A percentile compares a stretch with the other conserved stretches of the same genome.
These are phyloP conservation scores for Pseudococcus jackbeardsleyi DNA, from an alignment of 2,888 invertebrate genomes.

Conservation along the genomic window DNA sequence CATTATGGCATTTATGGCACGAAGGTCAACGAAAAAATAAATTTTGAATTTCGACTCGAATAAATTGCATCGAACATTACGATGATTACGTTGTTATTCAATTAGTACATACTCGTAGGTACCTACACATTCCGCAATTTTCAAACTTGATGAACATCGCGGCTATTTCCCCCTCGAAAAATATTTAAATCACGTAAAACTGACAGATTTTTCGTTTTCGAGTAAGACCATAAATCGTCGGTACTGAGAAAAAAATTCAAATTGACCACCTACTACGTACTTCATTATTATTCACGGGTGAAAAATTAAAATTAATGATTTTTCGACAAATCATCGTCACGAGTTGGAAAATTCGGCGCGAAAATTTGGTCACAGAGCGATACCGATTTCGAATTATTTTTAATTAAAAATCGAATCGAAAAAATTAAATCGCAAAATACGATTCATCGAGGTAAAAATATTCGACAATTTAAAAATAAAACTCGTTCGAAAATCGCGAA, in stretches of 20 bases:
- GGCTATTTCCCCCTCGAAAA: neutral
- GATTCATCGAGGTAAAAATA: neutral
- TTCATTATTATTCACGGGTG: constrained; percentile 8
- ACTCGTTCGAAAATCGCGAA: neutral
- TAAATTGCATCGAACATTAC: neutral
- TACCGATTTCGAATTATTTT: neutral
- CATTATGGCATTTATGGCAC: neutral
- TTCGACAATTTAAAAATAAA: no score
- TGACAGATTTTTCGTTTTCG: neutral
- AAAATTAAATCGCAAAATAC: neutral
- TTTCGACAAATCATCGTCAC: neutral
- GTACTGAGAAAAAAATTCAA: neutral
- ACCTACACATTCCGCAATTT: neutral
- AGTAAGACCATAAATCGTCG: neutral
- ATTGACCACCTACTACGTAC: neutral
- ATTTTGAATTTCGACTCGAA: neutral
- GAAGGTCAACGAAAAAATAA: neutral
- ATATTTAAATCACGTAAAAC: neutral
- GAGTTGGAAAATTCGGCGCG: neutral
- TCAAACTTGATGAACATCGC: neutral
- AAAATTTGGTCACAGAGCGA: neutral
- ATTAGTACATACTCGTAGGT: neutral
- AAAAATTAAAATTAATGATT: constrained; percentile 1
- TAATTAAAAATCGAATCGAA: neutral
- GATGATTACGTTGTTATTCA: neutral